These are phyloP conservation scores for Hippocampus abdominalis DNA, from an alignment of 2,113 vertebrate genomes.

Conservation along the genomic window DNA sequence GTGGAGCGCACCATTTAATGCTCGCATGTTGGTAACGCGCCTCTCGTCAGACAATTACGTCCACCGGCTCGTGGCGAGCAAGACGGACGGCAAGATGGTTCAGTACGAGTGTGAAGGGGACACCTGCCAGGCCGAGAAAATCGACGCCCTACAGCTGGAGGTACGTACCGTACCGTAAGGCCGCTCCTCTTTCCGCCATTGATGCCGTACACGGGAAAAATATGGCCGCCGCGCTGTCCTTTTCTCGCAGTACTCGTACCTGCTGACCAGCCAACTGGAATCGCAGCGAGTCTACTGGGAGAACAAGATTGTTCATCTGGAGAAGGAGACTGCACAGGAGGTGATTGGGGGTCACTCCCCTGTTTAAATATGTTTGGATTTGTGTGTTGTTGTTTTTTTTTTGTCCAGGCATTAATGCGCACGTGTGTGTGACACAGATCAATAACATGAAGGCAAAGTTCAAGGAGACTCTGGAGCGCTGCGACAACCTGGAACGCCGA, in stretches of 20 bases:
- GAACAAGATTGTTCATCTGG: constrained; percentile 95
- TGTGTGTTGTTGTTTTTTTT: too few species aligned
- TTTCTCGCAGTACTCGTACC: constrained; percentile 84
- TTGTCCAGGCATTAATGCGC: too few species aligned
- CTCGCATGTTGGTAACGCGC: background rate
- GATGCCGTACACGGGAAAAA: background rate
- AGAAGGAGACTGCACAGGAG: constrained; percentile 95
- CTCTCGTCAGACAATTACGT: constrained; percentile 88
- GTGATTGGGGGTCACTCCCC: constrained; percentile 49
- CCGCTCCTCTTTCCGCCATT: background rate
- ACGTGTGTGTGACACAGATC: constrained; percentile 75
- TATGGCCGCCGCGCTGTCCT: background rate
- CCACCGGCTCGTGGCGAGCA: constrained; percentile 94
- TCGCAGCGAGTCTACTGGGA: constrained; percentile 98
- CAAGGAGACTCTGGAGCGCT: constrained; percentile 98
- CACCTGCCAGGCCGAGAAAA: constrained; percentile 94
- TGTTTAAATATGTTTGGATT: too few species aligned
- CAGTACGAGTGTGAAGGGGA: constrained; percentile 98
- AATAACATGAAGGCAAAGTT: constrained; percentile 99
- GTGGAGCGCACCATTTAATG: background rate
- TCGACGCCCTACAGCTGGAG: constrained; percentile 93
- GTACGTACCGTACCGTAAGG: constrained; percentile 54
- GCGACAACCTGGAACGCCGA: constrained; percentile 87
- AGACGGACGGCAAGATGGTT: constrained; percentile 96
- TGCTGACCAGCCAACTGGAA: constrained; percentile 96